Base-by-base conservation (phyloP, 2,113 vertebrate genomes). In the Rhinichthys klamathensis region DNA sequence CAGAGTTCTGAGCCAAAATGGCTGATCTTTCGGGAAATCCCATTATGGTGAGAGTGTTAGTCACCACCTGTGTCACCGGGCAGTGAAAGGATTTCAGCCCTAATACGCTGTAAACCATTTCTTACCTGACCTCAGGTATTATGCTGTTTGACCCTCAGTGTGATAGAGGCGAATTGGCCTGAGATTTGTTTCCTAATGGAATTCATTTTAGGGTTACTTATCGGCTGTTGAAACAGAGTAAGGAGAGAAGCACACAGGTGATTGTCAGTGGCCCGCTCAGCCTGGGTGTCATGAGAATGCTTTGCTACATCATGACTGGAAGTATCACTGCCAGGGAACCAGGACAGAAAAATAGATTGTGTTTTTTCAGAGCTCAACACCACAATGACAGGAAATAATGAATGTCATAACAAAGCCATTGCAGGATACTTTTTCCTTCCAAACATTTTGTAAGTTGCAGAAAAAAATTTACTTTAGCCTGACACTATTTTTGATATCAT, bases 1-100 rank as follows among this genome's bases (percentile, higher is more conserved):
- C 70, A 82, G 83, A 91, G 92, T 87, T 85, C 88, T 69, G 80
- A 89, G 76, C 88, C 83, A 92, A 85, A 93, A 93, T 72, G 89
- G 89, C 89, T 60, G 89, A 89, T 89, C 87, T 86, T 87, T 8
- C 18, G 78, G 88, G 90, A 93, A 89, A 90, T 92, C 61, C 86
- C 86, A 84, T 86, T 89, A 83, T 82, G 54, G 82, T 83, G 10
- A 54, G 35, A 76, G 65, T 61, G 60, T 77, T 84, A 75, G 46
- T 84, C 56, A 44, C 80, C 73, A 82, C 77, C 54, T 69, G 80
- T 60, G 85, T 89, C 76, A 27, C 76, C 77, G 78, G 58, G 65
- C 83, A 65, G 87, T 69, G 38, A 83, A 81, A 81, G 30, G 69
- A 18, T 89, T 90, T 90, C 80, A 83, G 32, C 44, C 84, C 88